Evolutionary conservation across 2,113 vertebrate species (phyloP).

Genomic region (Maccullochella peelii): DNA sequence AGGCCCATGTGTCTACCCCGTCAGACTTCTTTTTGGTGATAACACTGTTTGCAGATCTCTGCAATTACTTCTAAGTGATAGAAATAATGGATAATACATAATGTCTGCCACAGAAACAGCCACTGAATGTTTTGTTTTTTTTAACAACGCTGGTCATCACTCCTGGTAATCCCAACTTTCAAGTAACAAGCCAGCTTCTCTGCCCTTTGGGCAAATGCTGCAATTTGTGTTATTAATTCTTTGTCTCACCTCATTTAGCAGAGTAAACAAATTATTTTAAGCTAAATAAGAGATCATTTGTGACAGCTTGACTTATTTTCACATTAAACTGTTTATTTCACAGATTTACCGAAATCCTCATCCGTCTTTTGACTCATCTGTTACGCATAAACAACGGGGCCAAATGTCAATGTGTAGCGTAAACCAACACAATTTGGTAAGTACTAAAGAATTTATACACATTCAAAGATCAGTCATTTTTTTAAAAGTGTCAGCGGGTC

Average conservation of each 20-base stretch:
- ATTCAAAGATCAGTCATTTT: slow-evolving; percentile 10
- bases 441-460: background rate
- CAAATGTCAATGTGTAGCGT: background rate
- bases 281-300: background rate
- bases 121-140: background rate
- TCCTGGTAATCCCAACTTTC: background rate
- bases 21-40: background rate
- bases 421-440: background rate
- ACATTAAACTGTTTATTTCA: background rate
- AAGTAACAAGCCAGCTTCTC: background rate
- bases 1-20: too few relatives aligned
- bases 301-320: background rate
- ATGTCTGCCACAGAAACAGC: too few relatives aligned
- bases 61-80: background rate
- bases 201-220: background rate
- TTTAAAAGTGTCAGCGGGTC: background rate
- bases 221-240: background rate
- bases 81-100: background rate
- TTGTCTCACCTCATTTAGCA: background rate
- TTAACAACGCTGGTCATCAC: background rate
- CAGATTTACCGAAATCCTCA: background rate
- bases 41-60: background rate
- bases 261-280: background rate
- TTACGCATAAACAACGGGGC: background rate
- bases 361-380: background rate